Evolutionary conservation across 2,888 invertebrate genomes (phyloP).

Genomic region (Nipponacmea schrenckii): DNA sequence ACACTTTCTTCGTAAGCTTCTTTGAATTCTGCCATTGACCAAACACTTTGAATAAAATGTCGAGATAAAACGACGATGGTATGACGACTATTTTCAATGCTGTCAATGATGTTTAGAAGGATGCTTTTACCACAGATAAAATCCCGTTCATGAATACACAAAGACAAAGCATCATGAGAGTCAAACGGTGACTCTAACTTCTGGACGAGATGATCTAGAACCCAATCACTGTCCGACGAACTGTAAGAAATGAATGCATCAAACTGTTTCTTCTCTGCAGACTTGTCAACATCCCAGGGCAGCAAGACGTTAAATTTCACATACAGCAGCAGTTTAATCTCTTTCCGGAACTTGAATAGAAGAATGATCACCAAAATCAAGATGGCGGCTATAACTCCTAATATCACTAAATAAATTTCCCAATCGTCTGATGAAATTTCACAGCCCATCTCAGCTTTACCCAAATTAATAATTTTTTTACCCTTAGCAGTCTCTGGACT

Average conservation of each 20-base stretch:
- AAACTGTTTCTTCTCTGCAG: constrained; percentile 68
- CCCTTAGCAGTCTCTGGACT: constrained; percentile 33
- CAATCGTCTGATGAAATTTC: not conserved
- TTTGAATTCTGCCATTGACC: constrained; percentile 89
- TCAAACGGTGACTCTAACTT: constrained; percentile 84
- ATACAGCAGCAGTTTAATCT: constrained; percentile 46
- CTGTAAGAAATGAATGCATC: constrained; percentile 92
- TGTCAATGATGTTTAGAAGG: constrained; percentile 86
- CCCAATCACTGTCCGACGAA: constrained; percentile 87
- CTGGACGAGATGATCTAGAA: constrained; percentile 83
- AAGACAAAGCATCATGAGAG: not conserved
- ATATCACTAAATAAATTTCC: not conserved
- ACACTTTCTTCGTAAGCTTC: constrained; percentile 84
- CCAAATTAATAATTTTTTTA: constrained; percentile 26
- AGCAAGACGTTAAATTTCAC: constrained; percentile 51
- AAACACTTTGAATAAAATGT: constrained; percentile 89
- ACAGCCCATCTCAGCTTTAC: constrained; percentile 22
- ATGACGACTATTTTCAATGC: constrained; percentile 84
- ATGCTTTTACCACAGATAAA: constrained; percentile 68
- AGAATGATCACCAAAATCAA: constrained; percentile 20
- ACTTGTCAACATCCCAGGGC: constrained; percentile 36
- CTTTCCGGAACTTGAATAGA: constrained; percentile 22
- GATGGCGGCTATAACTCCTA: constrained; percentile 22
- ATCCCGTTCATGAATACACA: constrained; percentile 33
- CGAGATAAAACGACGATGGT: constrained; percentile 88